Evolutionary conservation across 1,140 invertebrate species (phyloP).

Genomic region (Apolygus lucorum): DNA sequence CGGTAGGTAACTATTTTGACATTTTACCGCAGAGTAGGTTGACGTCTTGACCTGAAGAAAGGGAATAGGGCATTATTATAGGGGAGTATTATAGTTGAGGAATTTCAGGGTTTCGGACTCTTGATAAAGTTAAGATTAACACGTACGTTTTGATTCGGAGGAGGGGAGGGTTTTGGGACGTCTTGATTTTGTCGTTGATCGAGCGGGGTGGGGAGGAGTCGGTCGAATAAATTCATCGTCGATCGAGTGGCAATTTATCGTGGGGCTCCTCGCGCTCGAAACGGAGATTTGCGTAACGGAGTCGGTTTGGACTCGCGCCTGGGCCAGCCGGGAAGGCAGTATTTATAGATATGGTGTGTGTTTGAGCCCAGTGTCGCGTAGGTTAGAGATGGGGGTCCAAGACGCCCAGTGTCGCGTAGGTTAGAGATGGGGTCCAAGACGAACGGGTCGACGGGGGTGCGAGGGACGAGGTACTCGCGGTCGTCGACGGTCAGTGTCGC

Average conservation of each 20-base stretch:
- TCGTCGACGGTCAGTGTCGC: slow-evolving; percentile 71
- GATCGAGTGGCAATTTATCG: neutral
- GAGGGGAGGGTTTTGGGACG: no score
- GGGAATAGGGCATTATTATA: no score
- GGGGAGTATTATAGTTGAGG: no score
- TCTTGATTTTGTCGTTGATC: no score
- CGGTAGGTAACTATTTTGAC: no score
- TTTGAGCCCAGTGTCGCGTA: slow-evolving; percentile 12
- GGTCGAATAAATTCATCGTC: no score
- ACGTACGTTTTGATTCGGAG: no score
- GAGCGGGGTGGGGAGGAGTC: no score
- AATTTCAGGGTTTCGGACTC: no score
- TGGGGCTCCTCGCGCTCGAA: neutral
- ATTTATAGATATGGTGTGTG: slow-evolving; percentile 27
- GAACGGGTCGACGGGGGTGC: slow-evolving; percentile 18
- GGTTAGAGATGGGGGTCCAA: neutral
- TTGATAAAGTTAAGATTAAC: no score
- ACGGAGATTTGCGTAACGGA: slow-evolving; percentile 4
- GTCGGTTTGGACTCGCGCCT: slow-evolving; percentile 22
- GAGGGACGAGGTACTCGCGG: slow-evolving; percentile 53
- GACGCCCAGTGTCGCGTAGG: slow-evolving; percentile 1
- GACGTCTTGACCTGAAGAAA: no score
- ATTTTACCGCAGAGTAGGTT: no score
- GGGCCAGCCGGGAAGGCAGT: slow-evolving; percentile 12
- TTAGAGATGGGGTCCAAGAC: neutral